A percentile compares a stretch with the other conserved stretches of the same genome.
These are phyloP conservation scores for Volucella bombylans DNA, from an alignment of 2,888 invertebrate genomes.

Conservation along the genomic window DNA sequence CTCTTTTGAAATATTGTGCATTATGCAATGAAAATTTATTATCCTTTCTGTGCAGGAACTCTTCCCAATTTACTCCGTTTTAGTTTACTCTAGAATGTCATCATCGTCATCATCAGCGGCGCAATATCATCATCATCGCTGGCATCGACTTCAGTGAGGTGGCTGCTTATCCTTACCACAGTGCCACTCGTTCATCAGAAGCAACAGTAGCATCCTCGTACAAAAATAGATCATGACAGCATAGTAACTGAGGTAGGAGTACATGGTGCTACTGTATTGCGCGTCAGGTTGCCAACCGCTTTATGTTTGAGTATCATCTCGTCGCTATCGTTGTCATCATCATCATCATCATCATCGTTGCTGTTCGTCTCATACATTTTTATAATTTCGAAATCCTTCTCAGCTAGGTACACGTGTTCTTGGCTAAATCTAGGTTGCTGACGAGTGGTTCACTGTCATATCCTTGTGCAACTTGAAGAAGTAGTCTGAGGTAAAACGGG, in stretches of 20 bases:
- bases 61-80: conserved; percentile 69
- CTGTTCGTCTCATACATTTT: conserved; percentile 41
- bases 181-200: conserved; percentile 16
- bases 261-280: neutral
- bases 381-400: conserved; percentile 58
- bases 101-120: conserved; percentile 46
- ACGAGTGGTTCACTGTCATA: conserved; percentile 38
- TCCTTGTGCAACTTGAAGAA: conserved; percentile 15
- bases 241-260: neutral
- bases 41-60: conserved; percentile 63
- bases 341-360: conserved; percentile 35
- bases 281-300: conserved; percentile 55
- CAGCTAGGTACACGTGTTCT: conserved; percentile 46
- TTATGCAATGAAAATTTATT: conserved; percentile 68
- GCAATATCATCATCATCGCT: conserved; percentile 54
- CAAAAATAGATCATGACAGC: conserved; percentile 1
- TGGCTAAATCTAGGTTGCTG: conserved; percentile 42
- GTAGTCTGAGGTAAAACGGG: neutral
- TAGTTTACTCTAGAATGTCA: conserved; percentile 71
- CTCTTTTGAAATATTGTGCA: conserved; percentile 31
- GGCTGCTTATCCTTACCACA: neutral
- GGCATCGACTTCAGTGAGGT: conserved; percentile 29
- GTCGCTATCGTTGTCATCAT: conserved; percentile 7
- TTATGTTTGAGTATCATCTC: conserved; percentile 63
- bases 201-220: conserved; percentile 48